Conservation (phyloP, 2,888 invertebrate species). For the Polyommatus iphigenia region DNA sequence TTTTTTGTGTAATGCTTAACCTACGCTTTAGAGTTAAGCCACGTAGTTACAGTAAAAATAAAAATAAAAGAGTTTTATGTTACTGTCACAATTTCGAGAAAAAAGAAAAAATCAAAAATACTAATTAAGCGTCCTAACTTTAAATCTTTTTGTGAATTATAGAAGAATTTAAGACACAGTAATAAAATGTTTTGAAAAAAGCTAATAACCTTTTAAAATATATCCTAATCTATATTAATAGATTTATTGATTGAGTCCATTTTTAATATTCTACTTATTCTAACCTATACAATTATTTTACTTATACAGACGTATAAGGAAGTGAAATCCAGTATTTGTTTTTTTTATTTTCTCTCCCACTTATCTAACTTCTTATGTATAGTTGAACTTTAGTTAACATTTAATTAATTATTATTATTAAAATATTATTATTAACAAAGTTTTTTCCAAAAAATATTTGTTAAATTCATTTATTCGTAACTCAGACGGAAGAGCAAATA, state of each 20-base stretch:
- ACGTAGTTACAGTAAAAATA: no score
- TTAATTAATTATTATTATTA: no score
- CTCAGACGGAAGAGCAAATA: not conserved
- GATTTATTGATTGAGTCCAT: not conserved
- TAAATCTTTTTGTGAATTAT: not conserved
- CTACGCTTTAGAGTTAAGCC: no score
- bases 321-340: not conserved
- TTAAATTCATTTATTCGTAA: not conserved
- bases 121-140: no score
- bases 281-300: not conserved
- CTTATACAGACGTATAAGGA: not conserved
- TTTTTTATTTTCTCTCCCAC: not conserved
- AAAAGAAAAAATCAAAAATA: no score
- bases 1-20: no score
- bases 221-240: not conserved
- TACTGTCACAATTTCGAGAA: no score
- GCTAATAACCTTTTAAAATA: not conserved
- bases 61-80: no score
- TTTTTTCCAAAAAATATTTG: no score
- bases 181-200: not conserved
- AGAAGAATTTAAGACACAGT: not conserved
- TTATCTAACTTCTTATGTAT: no score
- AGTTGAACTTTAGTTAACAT: no score
- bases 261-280: not conserved
- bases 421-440: no score